Conservation (phyloP, 1,140 invertebrate species). For the Leptinotarsa lineolata region DNA sequence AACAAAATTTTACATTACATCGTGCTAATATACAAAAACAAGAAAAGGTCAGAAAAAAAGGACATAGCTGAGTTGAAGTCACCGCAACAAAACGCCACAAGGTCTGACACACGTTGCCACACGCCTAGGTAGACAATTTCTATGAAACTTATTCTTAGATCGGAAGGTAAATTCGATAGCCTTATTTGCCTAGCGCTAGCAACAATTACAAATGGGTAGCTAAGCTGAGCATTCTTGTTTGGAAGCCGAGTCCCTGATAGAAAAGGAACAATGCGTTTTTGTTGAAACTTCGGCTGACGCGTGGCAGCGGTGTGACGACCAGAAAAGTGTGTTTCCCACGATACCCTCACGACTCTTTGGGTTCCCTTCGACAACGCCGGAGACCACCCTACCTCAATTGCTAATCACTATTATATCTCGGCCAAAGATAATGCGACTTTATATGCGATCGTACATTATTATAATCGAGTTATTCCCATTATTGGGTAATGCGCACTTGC, state of each 20-base stretch:
- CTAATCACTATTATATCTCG: slow-evolving; percentile 46
- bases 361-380: background rate
- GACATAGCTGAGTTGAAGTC: background rate
- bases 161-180: slow-evolving; percentile 10
- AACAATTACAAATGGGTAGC: slow-evolving; percentile 28
- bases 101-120: slow-evolving; percentile 2
- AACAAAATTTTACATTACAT: too few relatives aligned
- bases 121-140: slow-evolving; percentile 6
- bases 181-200: slow-evolving; percentile 21
- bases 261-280: slow-evolving; percentile 31
- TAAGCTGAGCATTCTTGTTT: slow-evolving; percentile 23
- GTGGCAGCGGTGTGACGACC: slow-evolving; percentile 49
- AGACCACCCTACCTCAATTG: slow-evolving; percentile 38
- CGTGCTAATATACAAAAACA: background rate
- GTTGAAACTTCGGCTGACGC: slow-evolving; percentile 35
- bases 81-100: background rate
- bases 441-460: slow-evolving; percentile 10
- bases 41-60: background rate
- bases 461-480: background rate
- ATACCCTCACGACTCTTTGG: slow-evolving; percentile 22
- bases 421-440: slow-evolving; percentile 33
- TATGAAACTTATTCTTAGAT: slow-evolving; percentile 2
- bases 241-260: slow-evolving; percentile 22
- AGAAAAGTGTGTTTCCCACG: slow-evolving; percentile 49
- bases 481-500: slow-evolving; percentile 1